A percentile compares a stretch with the other conserved stretches of the same genome.
Evolutionary conservation across 2,888 invertebrate genomes (phyloP).

Genomic region (Oithona nana): DNA sequence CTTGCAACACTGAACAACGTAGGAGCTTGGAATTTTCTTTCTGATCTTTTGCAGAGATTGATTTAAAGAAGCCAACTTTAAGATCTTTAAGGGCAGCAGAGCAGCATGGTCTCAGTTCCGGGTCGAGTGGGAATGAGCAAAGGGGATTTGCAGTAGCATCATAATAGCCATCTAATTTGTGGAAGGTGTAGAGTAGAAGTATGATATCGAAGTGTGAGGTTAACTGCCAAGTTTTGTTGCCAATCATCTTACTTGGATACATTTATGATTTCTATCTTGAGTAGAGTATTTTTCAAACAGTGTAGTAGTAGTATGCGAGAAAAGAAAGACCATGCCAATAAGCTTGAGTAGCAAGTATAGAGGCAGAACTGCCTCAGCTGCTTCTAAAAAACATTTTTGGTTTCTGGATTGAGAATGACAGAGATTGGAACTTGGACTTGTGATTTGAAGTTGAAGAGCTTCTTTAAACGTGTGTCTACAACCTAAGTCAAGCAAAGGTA

Average conservation of each 20-base stretch:
- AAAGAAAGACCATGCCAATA: background rate
- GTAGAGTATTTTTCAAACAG: background rate
- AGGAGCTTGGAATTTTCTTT: background rate
- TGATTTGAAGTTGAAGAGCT: no score
- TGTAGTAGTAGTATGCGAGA: background rate
- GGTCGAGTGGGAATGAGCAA: background rate
- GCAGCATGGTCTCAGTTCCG: background rate
- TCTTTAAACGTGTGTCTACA: no score
- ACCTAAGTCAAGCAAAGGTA: no score
- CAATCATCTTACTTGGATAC: background rate
- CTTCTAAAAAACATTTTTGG: no score
- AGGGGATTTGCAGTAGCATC: background rate
- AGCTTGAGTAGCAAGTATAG: no score
- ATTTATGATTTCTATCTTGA: background rate
- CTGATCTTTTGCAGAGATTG: background rate
- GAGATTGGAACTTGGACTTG: no score
- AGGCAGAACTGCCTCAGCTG: no score
- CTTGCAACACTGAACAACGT: background rate
- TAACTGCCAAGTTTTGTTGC: background rate
- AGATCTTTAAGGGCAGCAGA: no score
- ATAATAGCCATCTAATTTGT: background rate
- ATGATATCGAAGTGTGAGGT: background rate
- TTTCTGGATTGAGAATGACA: no score
- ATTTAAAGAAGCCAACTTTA: no score
- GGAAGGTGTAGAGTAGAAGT: background rate